phyloP scores from a whole-genome alignment of 1,140 invertebrate species.

The Bombus superbus region DNA sequence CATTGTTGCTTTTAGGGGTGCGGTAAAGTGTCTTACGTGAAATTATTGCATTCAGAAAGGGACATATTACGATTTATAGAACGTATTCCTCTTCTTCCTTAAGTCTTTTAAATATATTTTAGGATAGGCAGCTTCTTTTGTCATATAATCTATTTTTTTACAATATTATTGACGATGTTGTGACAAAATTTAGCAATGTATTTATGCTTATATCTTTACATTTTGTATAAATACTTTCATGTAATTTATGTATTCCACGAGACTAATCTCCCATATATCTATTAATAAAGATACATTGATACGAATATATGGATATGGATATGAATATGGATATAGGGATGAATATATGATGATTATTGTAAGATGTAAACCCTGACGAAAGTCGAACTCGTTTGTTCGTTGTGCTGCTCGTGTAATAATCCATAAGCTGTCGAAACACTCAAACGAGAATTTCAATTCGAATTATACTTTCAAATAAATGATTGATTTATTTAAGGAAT shows the following conservation, averaged over 20 bases:
- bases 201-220: neutral
- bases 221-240: neutral
- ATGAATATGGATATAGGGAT: neutral
- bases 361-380: neutral
- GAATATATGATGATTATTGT: neutral
- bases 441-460: neutral
- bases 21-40: neutral
- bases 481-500: neutral
- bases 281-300: neutral
- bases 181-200: neutral
- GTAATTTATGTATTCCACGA: neutral
- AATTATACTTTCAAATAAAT: neutral
- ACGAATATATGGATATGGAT: neutral
- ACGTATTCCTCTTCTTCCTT: neutral
- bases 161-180: neutral
- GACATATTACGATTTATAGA: neutral
- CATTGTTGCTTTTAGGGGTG: neutral
- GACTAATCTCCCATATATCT: neutral
- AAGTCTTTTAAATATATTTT: neutral
- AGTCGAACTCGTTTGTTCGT: conserved; percentile 14
- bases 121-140: neutral
- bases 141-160: neutral
- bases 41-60: neutral
- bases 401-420: neutral
- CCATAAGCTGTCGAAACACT: neutral